Evolutionary conservation across 2,113 vertebrate species (phyloP).

Genomic region (Scophthalmus maximus): DNA sequence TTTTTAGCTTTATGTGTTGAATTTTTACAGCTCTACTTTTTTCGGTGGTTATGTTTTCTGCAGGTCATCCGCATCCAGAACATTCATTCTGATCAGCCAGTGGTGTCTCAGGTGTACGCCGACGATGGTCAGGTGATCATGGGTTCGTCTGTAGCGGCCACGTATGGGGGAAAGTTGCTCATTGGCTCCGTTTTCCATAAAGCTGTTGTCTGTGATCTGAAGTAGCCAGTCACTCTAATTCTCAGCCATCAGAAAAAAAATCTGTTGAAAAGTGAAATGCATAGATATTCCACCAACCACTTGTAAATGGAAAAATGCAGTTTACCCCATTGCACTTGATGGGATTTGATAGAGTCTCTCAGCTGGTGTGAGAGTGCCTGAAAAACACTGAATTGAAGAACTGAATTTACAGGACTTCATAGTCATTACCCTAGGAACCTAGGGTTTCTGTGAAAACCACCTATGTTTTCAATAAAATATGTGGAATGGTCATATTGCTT

Average conservation of each 20-base stretch:
- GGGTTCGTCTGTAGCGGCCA: constrained; percentile 86
- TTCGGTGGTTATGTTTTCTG: neutral
- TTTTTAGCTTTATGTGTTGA: neutral
- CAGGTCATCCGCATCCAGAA: constrained; percentile 89
- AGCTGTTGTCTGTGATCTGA: constrained; percentile 88
- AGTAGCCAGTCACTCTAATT: too few species aligned
- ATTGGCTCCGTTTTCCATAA: constrained; percentile 92
- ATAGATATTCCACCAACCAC: too few species aligned
- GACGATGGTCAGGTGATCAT: constrained; percentile 89
- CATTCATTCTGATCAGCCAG: constrained; percentile 87
- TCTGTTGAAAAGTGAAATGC: too few species aligned
- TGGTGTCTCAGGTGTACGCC: constrained; percentile 86
- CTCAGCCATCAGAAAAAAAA: too few species aligned
- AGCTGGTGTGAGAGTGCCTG: too few species aligned
- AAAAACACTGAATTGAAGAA: too few species aligned
- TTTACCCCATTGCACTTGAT: too few species aligned
- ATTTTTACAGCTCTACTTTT: neutral
- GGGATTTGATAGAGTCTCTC: too few species aligned
- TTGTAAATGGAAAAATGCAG: too few species aligned
- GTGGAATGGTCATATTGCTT: neutral
- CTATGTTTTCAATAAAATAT: neutral
- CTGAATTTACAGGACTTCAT: too few species aligned
- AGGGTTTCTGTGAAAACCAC: neutral
- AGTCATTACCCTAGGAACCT: neutral
- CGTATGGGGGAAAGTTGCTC: constrained; percentile 85